A percentile compares a stretch with the other conserved stretches of the same genome.
These are phyloP conservation scores for Dolichoris vasculosae DNA, from an alignment of 1,140 invertebrate species.

Conservation along the genomic window DNA sequence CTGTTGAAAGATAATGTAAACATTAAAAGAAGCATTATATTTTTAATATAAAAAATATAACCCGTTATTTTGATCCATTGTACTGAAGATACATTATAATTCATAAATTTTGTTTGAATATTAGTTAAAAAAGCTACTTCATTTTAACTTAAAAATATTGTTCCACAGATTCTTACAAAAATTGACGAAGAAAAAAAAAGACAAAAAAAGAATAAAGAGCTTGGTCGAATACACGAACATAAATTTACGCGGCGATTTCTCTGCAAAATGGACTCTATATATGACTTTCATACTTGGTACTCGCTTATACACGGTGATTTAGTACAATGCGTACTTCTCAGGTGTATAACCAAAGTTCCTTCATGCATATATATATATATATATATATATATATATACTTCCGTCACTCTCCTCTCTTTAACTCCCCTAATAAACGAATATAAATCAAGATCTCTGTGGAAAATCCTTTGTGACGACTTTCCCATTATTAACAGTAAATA, in stretches of 20 bases:
- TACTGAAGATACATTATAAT: not conserved
- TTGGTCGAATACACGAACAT: not conserved
- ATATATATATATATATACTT: not conserved
- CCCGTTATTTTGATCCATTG: not conserved
- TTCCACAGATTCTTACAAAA: not conserved
- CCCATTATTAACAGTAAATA: constrained; percentile 51
- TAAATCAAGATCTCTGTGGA: constrained; percentile 42
- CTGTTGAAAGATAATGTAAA: too few relatives aligned
- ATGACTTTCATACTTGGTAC: constrained; percentile 28
- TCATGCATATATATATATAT: not conserved
- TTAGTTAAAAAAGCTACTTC: not conserved
- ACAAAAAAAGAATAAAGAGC: not conserved
- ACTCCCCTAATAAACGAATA: constrained; percentile 36
- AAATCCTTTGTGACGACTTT: constrained; percentile 48
- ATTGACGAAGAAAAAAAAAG: constrained; percentile 8
- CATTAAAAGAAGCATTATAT: too few relatives aligned
- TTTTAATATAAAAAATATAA: too few relatives aligned
- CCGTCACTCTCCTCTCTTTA: not conserved
- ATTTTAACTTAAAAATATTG: constrained; percentile 5
- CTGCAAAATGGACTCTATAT: constrained; percentile 29
- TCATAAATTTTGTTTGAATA: not conserved
- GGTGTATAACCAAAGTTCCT: constrained; percentile 36
- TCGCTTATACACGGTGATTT: constrained; percentile 39
- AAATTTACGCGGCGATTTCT: constrained; percentile 24
- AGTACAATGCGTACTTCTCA: constrained; percentile 32